Evolutionary conservation across 2,888 invertebrate species (phyloP).

Genomic region (Adelphocoris suturalis): DNA sequence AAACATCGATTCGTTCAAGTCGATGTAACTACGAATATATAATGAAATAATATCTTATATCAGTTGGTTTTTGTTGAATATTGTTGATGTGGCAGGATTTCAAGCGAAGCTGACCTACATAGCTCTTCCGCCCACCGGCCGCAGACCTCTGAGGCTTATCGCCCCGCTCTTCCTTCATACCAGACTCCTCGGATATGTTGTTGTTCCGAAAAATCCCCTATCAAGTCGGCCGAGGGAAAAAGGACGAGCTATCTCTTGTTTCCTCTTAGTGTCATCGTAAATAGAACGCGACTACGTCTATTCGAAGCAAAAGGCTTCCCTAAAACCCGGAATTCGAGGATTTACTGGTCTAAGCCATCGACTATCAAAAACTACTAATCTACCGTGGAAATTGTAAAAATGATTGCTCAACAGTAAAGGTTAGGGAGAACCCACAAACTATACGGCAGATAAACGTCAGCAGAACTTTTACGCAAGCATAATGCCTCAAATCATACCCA

Average conservation of each 20-base stretch:
- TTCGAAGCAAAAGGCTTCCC: not conserved
- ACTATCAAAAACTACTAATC: too few species aligned
- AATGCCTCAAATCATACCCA: too few species aligned
- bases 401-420: too few species aligned
- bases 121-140: conserved; percentile 19
- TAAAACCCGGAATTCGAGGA: not conserved
- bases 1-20: too few species aligned
- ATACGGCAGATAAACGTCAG: too few species aligned
- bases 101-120: conserved; percentile 12
- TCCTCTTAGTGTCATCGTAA: conserved; percentile 39
- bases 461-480: too few species aligned
- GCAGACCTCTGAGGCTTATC: not conserved
- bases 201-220: conserved; percentile 27
- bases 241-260: conserved; percentile 35
- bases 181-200: not conserved
- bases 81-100: conserved; percentile 1
- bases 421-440: too few species aligned
- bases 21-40: too few species aligned
- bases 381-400: too few species aligned
- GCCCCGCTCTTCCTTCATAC: conserved; percentile 21
- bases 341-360: not conserved
- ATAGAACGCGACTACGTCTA: conserved; percentile 13
- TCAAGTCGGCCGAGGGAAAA: conserved; percentile 7
- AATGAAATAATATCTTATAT: too few species aligned
- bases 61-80: not conserved